phyloP scores from a whole-genome alignment of 2,113 vertebrate genomes.

The Electrona antarctica region DNA sequence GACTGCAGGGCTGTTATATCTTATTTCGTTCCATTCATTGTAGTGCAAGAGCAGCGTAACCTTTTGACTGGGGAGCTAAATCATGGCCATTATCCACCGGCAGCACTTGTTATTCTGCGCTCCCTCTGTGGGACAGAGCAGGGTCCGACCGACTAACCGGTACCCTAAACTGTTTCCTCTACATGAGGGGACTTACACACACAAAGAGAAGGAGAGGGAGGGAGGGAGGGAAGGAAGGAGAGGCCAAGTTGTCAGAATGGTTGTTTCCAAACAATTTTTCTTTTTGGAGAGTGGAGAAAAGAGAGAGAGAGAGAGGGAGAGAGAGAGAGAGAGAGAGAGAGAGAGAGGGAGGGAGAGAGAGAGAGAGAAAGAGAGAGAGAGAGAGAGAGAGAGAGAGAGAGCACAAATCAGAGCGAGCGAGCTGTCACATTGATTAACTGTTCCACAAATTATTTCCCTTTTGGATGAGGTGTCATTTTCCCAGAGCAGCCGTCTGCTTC shows the following conservation, averaged over 20 bases:
- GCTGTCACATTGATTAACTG: conserved; percentile 58
- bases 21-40: conserved; percentile 74
- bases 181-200: conserved; percentile 15
- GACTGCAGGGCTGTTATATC: too few species aligned
- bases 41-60: conserved; percentile 66
- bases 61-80: conserved; percentile 73
- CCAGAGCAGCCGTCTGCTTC: conserved; percentile 38
- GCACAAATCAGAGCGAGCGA: neutral
- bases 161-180: conserved; percentile 71
- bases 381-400: conserved; percentile 10
- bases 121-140: conserved; percentile 63
- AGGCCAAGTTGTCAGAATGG: conserved; percentile 20
- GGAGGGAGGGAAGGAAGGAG: conserved; percentile 24
- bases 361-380: conserved; percentile 1
- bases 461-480: conserved; percentile 62
- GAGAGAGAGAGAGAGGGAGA: conserved; percentile 5
- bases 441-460: conserved; percentile 36
- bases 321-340: conserved; percentile 14
- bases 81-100: conserved; percentile 69
- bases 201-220: conserved; percentile 2
- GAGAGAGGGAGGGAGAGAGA: conserved; percentile 6
- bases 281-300: conserved; percentile 13
- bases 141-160: conserved; percentile 64
- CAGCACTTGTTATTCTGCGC: conserved; percentile 68
- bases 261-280: conserved; percentile 29